Evolutionary conservation across 2,888 invertebrate genomes (phyloP).

Genomic region (Andrena flavipes): DNA sequence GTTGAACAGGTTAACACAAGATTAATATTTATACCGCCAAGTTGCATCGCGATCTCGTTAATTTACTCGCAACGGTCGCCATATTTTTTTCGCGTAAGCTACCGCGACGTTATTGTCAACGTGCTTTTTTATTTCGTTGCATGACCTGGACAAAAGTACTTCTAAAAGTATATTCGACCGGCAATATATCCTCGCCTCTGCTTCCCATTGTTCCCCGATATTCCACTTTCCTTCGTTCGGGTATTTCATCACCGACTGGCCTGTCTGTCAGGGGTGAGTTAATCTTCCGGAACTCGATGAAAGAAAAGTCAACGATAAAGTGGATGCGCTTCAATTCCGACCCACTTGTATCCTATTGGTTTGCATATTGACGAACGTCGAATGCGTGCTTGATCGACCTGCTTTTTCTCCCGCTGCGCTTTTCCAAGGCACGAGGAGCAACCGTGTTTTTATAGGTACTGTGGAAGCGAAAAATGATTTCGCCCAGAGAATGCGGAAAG

Average conservation of each 20-base stretch:
- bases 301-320: constrained; percentile 25
- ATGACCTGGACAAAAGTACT: constrained; percentile 1
- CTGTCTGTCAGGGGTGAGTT: constrained; percentile 17
- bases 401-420: constrained; percentile 12
- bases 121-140: constrained; percentile 22
- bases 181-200: constrained; percentile 8
- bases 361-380: constrained; percentile 20
- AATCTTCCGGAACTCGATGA: constrained; percentile 42
- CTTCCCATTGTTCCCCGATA: constrained; percentile 18
- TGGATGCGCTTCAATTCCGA: constrained; percentile 25
- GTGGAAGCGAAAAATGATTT: too few relatives aligned
- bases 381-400: constrained; percentile 5
- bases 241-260: neutral
- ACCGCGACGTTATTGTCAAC: neutral
- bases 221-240: constrained; percentile 12
- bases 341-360: constrained; percentile 32
- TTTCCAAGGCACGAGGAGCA: neutral
- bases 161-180: constrained; percentile 7
- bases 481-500: neutral
- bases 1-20: too few relatives aligned
- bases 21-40: neutral
- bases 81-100: constrained; percentile 12
- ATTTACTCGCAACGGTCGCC: neutral
- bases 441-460: neutral
- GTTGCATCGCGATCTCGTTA: neutral